Percentiles rank a stretch among this genome's conserved stretches.
Evolutionary conservation across 2,113 vertebrate species (phyloP).

Genomic region (Danio rerio): GRCz12tu NC_133195.1:39702001-39702500

Average conservation of each 20-base stretch:
- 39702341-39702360: slow-evolving; percentile 95
- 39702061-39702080: slow-evolving; percentile 54
- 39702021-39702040: background rate
- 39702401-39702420: background rate
- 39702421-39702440: too few species aligned
- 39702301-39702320: slow-evolving; percentile 79
- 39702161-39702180: slow-evolving; percentile 24
- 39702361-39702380: slow-evolving; percentile 97
- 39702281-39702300: background rate
- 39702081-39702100: slow-evolving; percentile 64
- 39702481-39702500: too few species aligned
- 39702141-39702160: slow-evolving; percentile 40
- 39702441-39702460: too few species aligned
- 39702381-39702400: slow-evolving; percentile 80
- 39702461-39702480: too few species aligned
- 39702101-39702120: slow-evolving; percentile 53
- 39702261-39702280: background rate
- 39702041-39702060: background rate
- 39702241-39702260: background rate
- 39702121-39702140: slow-evolving; percentile 57
- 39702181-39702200: background rate
- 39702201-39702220: background rate
- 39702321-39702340: slow-evolving; percentile 98
- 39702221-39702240: background rate
- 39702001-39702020: background rate